These are phyloP conservation scores for Ahaetulla prasina DNA, from an alignment of 2,113 vertebrate genomes.

Conservation along the genomic window DNA sequence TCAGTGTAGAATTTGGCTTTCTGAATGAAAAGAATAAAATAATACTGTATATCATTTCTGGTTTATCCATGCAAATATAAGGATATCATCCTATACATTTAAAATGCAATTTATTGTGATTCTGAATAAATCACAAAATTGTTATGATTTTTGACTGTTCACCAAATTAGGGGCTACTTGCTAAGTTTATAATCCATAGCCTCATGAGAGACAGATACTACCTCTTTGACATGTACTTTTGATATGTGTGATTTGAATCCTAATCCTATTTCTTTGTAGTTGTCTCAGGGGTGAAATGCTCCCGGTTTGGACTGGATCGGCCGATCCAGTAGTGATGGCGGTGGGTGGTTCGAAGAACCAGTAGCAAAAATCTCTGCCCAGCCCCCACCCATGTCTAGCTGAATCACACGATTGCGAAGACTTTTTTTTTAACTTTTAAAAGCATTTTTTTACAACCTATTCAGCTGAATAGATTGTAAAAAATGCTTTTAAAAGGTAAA, in stretches of 20 bases:
- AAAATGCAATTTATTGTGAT: not conserved
- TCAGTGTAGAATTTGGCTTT: constrained; percentile 77
- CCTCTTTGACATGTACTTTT: not conserved
- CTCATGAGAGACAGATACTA: not conserved
- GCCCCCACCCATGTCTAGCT: no score
- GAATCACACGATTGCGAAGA: no score
- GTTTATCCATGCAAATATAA: not conserved
- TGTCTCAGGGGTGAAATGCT: no score
- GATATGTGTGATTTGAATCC: not conserved
- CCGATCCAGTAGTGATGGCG: no score
- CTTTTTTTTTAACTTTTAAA: no score
- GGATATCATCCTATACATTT: not conserved
- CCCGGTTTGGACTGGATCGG: no score
- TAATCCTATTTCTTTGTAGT: not conserved
- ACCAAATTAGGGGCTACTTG: not conserved
- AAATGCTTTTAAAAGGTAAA: no score
- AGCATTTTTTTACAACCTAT: no score
- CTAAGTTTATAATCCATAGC: not conserved
- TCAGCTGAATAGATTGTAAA: no score
- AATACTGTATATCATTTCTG: not conserved
- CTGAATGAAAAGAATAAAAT: constrained; percentile 62
- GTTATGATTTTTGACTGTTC: not conserved
- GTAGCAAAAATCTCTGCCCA: no score
- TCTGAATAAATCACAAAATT: not conserved
- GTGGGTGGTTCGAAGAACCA: no score